Base-by-base conservation (phyloP, 1,140 invertebrate genomes). In the Epicauta chinensis region DNA sequence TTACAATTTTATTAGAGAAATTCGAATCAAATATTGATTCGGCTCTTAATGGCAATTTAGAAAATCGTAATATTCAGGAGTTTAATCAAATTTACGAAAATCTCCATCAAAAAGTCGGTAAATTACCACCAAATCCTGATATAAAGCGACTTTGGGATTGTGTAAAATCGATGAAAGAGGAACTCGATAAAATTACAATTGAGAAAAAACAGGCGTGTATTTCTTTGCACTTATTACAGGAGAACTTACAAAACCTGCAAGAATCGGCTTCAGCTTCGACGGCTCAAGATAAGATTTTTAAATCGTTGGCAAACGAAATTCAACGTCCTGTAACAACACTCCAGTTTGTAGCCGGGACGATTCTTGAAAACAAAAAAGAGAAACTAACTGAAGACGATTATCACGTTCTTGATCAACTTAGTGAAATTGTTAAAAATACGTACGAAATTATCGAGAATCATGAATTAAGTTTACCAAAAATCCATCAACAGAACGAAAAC, bases 231-330 rank as follows among this genome's bases (percentile, higher is more conserved):
- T 42, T 16, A 46, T 49, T 75, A 0, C 69, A 74, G 39, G 71
- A 72, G 23, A 70, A 69, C 0, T 43, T 69, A 7, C 62, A 65
- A 48, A 60, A 57, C 23, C 51, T 69, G 11, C 64, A 66, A 51
- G 64, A 67, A 52, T 49, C 47, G 3, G 23, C 65, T 2, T 48
- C 56, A 15, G 59, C 64, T 17, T n/a, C 55, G 12, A 49, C 13
- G 12, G 29, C 40, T 2, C 51, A 62, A 50, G 55, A 54, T 30
- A 67, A 66, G 53, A 36, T 42, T 16, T 51, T 51, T 14, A 63
- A 67, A 56, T 60, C 62, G 29, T 34, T 63, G 7, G 23, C 53
- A 0, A 45, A 49, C 9, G 67, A 69, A 53, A 29, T 69, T 16
- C 62, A 57, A 40, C 60, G 67, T 43, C 67, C 67, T 12, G 41